Base-by-base conservation (phyloP, 2,888 invertebrate genomes). In the Coremacera marginata region DNA sequence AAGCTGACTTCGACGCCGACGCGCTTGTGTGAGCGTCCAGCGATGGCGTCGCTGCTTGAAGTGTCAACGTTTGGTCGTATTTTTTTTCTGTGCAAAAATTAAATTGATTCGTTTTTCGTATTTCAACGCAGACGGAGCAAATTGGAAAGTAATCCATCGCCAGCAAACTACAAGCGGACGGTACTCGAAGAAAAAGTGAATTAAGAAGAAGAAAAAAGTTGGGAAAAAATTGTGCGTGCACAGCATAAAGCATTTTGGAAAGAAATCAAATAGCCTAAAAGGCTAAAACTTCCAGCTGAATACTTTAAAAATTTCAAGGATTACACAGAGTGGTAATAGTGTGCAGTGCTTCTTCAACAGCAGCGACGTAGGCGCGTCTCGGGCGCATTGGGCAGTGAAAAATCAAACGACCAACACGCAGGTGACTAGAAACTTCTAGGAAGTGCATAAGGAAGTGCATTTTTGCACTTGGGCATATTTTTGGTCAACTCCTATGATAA, bases 341-440 rank as follows among this genome's bases (percentile, higher is more conserved):
- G 37, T 8, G 8, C n/a, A 31, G 44, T 44, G 44, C 11, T 44
- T 11, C 11, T 44, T 3, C 44, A 11, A 44, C 7, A 11, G 44
- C 4, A 11, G 37, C 44, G 67, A 19, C 16, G 31, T n/a, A 71
- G 71, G 71, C 31, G 71, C 71, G 57, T 60, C 44, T 11, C 57
- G 34, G 57, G 37, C 5, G 52, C 16, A 55, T 52, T 70, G 16
- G 31, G 52, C 27, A 55, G 25, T 22, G 27, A 52, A 70, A 68
- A 55, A 27, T 70, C n/a, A 19, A 31, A n/a, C 63, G 31, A 31
- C 34, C 22, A 67, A 25, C 3, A 51, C n/a, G 52, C 63, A 65
- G 65, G 65, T 74, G 52, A 74, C 8, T 37, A 19, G 51, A 65
- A 74, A 31, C 8, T 73, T 63, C 73, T 63, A 73, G 51, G 73